phyloP scores from a whole-genome alignment of 2,888 invertebrate species.

The Mythimna impura region DNA sequence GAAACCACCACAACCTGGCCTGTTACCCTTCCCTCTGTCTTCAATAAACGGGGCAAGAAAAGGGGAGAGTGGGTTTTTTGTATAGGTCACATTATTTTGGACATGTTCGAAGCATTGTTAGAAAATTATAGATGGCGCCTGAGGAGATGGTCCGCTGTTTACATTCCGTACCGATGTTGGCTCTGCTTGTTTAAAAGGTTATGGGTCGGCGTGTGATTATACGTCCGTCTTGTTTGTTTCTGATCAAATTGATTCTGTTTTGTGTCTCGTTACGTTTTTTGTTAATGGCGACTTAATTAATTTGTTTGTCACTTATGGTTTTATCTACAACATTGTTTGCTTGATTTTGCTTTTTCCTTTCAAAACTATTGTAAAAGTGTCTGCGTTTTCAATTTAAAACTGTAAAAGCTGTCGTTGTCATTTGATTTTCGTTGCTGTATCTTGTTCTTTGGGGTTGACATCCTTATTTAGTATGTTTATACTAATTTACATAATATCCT shows the following conservation, averaged over 20 bases:
- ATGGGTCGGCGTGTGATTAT: slow-evolving; percentile 87
- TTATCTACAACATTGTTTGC: accelerated
- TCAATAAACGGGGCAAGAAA: slow-evolving; percentile 11
- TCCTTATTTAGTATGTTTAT: not conserved
- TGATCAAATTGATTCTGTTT: slow-evolving; percentile 81
- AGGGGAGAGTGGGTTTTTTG: slow-evolving; percentile 42
- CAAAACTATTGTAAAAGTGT: not conserved
- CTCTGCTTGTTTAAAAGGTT: slow-evolving; percentile 85
- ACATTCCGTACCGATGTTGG: slow-evolving; percentile 87
- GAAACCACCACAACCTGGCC: slow-evolving; percentile 71
- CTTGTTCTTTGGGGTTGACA: not conserved
- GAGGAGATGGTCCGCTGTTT: slow-evolving; percentile 87
- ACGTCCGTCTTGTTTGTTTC: slow-evolving; percentile 83
- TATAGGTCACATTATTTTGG: slow-evolving; percentile 73
- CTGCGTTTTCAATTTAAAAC: not conserved
- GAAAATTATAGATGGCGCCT: slow-evolving; percentile 90
- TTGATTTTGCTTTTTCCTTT: not conserved
- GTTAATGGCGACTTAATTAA: slow-evolving; percentile 45
- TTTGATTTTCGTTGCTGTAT: not conserved
- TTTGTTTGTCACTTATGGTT: not conserved
- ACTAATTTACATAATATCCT: slow-evolving; percentile 53
- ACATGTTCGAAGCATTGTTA: slow-evolving; percentile 84
- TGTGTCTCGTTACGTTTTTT: slow-evolving; percentile 58
- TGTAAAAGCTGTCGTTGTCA: not conserved
- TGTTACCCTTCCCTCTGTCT: slow-evolving; percentile 44